Base-by-base conservation (phyloP, 1,140 invertebrate genomes). In the Drosophila trapezifrons region DNA sequence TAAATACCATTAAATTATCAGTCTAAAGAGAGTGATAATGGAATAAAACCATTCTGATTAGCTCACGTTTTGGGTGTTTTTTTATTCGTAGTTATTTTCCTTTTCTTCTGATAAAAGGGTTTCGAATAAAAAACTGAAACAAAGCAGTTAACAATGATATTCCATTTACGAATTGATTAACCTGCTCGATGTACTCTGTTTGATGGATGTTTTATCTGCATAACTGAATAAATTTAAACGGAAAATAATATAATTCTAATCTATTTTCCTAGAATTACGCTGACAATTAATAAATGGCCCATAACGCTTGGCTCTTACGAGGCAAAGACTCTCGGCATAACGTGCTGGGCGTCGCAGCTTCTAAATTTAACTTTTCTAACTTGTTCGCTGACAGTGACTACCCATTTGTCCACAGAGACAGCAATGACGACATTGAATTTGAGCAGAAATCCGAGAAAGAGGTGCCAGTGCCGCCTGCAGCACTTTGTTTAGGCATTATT, bases 401-500 rank as follows among this genome's bases (percentile, higher is more conserved):
- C 42, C 51, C 66, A 55, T 71, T 57, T 47, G 55, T 43, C 32
- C 67, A 10, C 25, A 67, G 20, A 56, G 43, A 62, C 69, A 73
- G 51, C 66, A 60, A 73, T 73, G 70, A 73, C 70, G 70, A 54
- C 56, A 73, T 52, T 73, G 35, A 62, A 43, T 29, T 60, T 60
- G 32, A 49, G 67, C 51, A 69, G 43, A 32, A 67, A 35, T 45
- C 29, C 12, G 10, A 64, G 35, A 62, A 42, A 51, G 45, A 57
- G 56, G 43, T 76, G 73, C 62, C 54, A 76, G 38, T 51, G 40
- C 54, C 60, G 51, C 72, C 59, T 51, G 52, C 45, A 38, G 55
- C 57, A 63, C 45, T 75, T 75, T 51, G 58, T 56, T 75, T 57
- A 29, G 67, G 35, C 47, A 38, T 66, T 75, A 75, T 76, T 76